Base-by-base conservation (phyloP, 2,888 invertebrate genomes). In the Ochropleura plecta region DNA sequence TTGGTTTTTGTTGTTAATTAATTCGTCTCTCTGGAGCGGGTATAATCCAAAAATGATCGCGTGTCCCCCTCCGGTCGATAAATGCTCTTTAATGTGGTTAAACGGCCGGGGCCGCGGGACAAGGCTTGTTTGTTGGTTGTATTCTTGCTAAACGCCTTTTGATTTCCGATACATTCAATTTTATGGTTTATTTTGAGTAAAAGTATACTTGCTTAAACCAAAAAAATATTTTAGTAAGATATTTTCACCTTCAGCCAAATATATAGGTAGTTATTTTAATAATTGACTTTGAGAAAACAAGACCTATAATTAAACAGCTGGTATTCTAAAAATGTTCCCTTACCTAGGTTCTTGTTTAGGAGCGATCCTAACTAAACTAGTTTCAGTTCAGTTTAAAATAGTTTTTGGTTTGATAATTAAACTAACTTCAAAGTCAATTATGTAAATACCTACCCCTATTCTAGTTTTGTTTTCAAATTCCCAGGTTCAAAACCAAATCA, bases 11-110 rank as follows among this genome's bases (percentile, higher is more conserved):
- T 91, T 90, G 89, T 90, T 94, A 96, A 96, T 96, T 95, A 96
- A 96, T 96, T 94, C 95, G 93, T 93, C 92, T 95, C 94, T 95
- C 93, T 93, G 91, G 93, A 94, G 93, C 93, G 92, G 95, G 90
- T 91, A 94, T 96, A 96, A 96, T 96, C 95, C 95, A 94, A 94
- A 95, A 96, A 96, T 96, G 95, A 96, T 96, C 93, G 94, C 89
- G 83, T 92, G 93, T 93, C 93, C 94, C 94, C 93, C 91, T 78
- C 84, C 74, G 86, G 90, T 86, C 92, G 93, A 94, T 95, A 95
- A 96, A 94, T 92, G 93, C 89, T 93, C 89, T 95, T 95, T 95
- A 95, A 96, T 95, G 93, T 91, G 90, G 87, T 92, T 92, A 94
- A 95, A 94, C 91, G 92, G 82, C 80, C 87, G 85, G 85, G 84